Percentiles rank a stretch among this genome's conserved stretches.
These are phyloP conservation scores for Ormyrus pomaceus DNA, from an alignment of 2,888 invertebrate species.

Conservation along the genomic window DNA sequence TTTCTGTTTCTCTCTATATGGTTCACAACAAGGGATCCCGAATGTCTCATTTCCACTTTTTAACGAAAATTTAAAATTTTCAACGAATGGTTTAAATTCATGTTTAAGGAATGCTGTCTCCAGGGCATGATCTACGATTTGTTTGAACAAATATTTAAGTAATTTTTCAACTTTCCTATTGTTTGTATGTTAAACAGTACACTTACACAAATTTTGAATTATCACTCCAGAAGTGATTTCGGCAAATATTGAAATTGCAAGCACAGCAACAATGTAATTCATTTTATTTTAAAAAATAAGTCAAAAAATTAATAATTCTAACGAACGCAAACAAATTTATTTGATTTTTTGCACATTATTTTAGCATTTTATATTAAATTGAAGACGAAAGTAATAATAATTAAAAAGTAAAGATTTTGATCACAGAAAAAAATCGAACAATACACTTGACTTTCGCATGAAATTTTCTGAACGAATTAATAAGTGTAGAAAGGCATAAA, in stretches of 20 bases:
- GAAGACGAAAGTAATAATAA: too few species aligned
- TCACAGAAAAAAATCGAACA: too few species aligned
- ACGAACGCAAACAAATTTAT: too few species aligned
- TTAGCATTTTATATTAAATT: too few species aligned
- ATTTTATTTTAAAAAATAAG: slow-evolving; percentile 3
- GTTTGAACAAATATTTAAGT: too few species aligned
- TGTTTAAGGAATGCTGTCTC: not conserved
- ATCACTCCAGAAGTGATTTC: not conserved
- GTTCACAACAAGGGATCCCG: slow-evolving; percentile 39
- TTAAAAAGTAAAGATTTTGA: too few species aligned
- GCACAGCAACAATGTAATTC: not conserved
- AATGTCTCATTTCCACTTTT: slow-evolving; percentile 30
- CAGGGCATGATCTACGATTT: slow-evolving; percentile 7
- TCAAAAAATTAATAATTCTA: too few species aligned
- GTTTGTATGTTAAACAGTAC: not conserved
- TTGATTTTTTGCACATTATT: too few species aligned
- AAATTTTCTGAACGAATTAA: not conserved
- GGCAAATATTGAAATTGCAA: not conserved
- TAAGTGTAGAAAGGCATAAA: too few species aligned
- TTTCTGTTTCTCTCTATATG: slow-evolving; percentile 22
- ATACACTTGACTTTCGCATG: too few species aligned
- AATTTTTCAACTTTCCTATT: not conserved
- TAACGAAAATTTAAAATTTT: slow-evolving; percentile 23
- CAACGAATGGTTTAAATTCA: slow-evolving; percentile 9
- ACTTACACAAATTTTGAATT: slow-evolving; percentile 19